These are phyloP conservation scores for Spatula versicolor DNA, from an alignment of 2,797 vertebrate genomes.

Conservation along the genomic window DNA sequence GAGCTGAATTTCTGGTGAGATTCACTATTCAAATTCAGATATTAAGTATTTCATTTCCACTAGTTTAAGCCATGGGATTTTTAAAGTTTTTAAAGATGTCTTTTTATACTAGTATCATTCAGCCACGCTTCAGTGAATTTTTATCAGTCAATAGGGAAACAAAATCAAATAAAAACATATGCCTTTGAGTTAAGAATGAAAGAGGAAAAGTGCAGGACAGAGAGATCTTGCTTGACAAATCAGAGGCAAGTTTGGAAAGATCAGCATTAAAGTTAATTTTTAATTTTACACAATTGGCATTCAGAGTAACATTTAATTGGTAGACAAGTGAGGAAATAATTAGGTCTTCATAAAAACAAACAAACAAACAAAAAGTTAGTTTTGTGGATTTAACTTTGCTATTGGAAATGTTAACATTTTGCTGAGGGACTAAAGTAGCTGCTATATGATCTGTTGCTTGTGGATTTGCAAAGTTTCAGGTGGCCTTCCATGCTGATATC, in stretches of 20 bases:
- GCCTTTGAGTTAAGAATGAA: not conserved
- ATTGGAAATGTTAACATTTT: not conserved
- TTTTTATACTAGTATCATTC: not conserved
- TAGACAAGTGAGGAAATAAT: not conserved
- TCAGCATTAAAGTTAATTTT: not conserved
- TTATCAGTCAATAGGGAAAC: not conserved
- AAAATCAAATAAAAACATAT: not conserved
- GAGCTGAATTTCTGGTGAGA: not conserved
- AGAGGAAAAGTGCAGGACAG: not conserved
- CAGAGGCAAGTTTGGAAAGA: not conserved
- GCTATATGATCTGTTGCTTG: not conserved
- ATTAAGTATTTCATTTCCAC: not conserved
- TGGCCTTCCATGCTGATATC: not conserved
- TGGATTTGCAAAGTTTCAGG: not conserved
- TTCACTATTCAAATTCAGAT: not conserved
- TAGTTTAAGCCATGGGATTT: not conserved
- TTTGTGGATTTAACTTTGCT: not conserved
- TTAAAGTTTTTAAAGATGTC: not conserved
- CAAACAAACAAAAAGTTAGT: not conserved
- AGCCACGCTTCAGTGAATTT: not conserved
- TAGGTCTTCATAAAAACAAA: not conserved
- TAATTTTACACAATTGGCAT: not conserved
- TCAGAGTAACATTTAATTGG: slow-evolving; percentile 8
- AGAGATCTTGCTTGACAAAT: not conserved
- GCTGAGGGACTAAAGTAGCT: not conserved